A percentile compares a stretch with the other conserved stretches of the same genome.
phyloP scores from a whole-genome alignment of 2,888 invertebrate genomes.

The Drosophila subsilvestris region DNA sequence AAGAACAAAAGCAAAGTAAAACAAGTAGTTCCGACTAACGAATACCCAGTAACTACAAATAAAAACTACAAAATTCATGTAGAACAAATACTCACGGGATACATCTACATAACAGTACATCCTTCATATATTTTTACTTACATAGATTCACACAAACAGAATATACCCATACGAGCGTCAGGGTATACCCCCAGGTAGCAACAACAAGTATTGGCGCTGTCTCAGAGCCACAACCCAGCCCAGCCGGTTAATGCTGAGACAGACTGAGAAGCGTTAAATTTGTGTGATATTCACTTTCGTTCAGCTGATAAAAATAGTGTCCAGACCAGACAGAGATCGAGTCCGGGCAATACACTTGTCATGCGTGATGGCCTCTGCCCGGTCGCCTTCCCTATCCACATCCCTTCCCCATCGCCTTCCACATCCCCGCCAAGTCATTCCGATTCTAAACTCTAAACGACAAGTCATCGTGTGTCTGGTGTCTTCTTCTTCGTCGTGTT shows the following conservation, averaged over 20 bases:
- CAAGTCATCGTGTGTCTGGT: constrained; percentile 42
- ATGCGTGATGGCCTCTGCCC: constrained; percentile 25
- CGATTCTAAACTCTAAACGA: constrained; percentile 35
- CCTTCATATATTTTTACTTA: constrained; percentile 1
- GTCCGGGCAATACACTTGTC: constrained; percentile 51
- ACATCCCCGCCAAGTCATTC: constrained; percentile 1
- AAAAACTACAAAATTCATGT: not conserved
- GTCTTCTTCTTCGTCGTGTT: constrained; percentile 4
- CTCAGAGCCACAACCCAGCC: not conserved
- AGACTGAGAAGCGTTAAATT: constrained; percentile 44
- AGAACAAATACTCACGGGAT: too few species aligned
- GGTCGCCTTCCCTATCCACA: not conserved
- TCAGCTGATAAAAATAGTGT: constrained; percentile 70
- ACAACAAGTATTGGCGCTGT: constrained; percentile 50
- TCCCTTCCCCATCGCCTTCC: not conserved
- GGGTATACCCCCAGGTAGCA: constrained; percentile 7
- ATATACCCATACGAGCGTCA: not conserved
- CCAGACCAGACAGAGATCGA: constrained; percentile 18
- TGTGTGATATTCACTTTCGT: constrained; percentile 74
- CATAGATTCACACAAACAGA: not conserved
- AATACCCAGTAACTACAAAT: not conserved
- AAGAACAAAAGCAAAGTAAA: constrained; percentile 71
- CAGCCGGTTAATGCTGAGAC: constrained; percentile 41
- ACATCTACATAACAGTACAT: too few species aligned
- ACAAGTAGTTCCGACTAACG: constrained; percentile 12